phyloP scores from a whole-genome alignment of 2,797 vertebrate genomes.

The Toxotes lorentzi region DNA sequence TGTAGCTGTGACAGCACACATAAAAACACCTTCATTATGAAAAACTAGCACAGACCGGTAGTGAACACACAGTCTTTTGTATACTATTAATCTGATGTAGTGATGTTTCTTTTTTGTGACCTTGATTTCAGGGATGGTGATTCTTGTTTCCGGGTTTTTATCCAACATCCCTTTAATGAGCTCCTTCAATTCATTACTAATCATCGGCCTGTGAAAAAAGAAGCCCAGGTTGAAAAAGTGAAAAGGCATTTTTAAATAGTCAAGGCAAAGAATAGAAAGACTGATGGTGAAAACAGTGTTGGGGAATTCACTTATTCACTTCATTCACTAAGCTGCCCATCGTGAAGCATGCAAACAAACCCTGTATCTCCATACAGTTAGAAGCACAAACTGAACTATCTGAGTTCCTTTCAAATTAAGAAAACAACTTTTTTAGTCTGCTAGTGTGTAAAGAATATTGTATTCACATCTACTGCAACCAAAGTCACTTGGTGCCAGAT shows the following conservation, averaged over 20 bases:
- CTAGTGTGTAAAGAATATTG: neutral
- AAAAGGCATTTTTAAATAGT: too few species aligned
- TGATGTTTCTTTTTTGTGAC: constrained; percentile 69
- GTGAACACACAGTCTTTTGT: neutral
- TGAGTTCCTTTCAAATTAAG: too few species aligned
- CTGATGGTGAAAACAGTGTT: too few species aligned
- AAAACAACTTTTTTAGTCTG: too few species aligned
- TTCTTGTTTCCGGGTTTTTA: constrained; percentile 92
- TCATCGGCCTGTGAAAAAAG: constrained; percentile 79
- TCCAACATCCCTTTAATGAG: constrained; percentile 92
- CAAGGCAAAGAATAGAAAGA: too few species aligned
- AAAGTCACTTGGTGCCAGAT: neutral
- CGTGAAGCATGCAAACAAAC: too few species aligned
- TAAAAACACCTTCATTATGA: neutral
- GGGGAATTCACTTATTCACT: too few species aligned
- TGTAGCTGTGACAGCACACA: constrained; percentile 83
- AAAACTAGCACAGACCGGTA: neutral
- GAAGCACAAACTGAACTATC: too few species aligned
- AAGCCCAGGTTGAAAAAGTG: too few species aligned
- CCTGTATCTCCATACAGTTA: too few species aligned
- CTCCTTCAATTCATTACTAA: constrained; percentile 88
- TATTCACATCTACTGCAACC: neutral
- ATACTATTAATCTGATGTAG: neutral
- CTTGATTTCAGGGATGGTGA: constrained; percentile 94
- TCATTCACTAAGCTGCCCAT: too few species aligned